These are phyloP conservation scores for Corynorhinus townsendii DNA, from an alignment of 2,113 vertebrate species.

Conservation along the genomic window DNA sequence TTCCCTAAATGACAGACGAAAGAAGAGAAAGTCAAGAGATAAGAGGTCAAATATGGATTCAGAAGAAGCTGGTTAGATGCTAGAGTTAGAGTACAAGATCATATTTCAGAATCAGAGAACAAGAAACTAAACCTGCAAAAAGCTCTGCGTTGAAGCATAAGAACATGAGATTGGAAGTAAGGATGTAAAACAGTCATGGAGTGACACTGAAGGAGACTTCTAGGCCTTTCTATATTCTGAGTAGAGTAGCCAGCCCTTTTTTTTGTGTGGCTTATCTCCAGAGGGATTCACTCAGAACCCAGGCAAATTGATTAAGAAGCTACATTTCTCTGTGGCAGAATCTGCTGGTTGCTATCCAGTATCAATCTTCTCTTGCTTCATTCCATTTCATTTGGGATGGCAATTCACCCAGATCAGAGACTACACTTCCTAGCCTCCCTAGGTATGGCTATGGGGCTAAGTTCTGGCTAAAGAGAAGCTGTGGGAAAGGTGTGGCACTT, in stretches of 20 bases:
- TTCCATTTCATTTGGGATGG: neutral
- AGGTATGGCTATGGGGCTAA: neutral
- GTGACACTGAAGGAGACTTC: neutral
- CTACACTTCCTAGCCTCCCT: neutral
- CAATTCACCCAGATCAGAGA: neutral
- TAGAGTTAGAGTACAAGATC: neutral
- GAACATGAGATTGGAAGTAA: neutral
- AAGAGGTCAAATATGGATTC: slow-evolving; percentile 13
- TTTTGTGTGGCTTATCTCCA: neutral
- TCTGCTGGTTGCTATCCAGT: neutral
- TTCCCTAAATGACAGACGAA: neutral
- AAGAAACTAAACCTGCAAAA: neutral
- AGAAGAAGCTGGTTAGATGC: slow-evolving; percentile 19
- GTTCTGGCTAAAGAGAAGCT: neutral
- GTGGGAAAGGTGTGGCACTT: neutral
- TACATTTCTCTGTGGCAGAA: neutral
- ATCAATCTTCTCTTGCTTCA: neutral
- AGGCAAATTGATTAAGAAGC: neutral
- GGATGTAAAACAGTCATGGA: neutral
- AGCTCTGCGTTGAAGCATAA: neutral
- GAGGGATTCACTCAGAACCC: neutral
- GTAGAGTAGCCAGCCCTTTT: neutral
- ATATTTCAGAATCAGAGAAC: slow-evolving; percentile 7
- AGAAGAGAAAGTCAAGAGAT: slow-evolving; percentile 27
- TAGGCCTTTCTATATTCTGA: neutral